Base-by-base conservation (phyloP, 1,140 invertebrate genomes). In the Popillia japonica region DNA sequence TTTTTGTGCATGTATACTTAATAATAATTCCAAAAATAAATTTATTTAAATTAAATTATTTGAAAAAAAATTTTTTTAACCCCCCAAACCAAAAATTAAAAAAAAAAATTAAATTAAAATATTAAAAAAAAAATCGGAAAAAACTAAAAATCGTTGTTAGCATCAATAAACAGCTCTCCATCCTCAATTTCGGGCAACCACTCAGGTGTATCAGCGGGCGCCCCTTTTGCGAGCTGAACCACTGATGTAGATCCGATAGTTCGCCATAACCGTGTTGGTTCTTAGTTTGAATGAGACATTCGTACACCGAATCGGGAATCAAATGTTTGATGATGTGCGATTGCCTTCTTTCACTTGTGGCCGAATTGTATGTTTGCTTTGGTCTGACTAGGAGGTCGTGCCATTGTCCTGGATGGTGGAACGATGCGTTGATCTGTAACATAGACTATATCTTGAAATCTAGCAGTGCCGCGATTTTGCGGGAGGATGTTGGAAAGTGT, bases 391-490 rank as follows among this genome's bases (percentile, higher is more conserved):
- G 74, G 61, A 92, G 88, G 83, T 94, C 93, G 80, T 93, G 92
- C 93, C 93, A 94, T 77, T 92, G 90, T 0, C 92, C 92, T 0
- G 92, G 92, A 83, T 91, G 90, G 83, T 93, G 92, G 85, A 92
- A 92, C 2, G 92, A 90, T 81, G 93, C 91, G 86, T 94, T 94
- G 82, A 92, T 90, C 92, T 93, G 87, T 11, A 48, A 40, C 48
- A 64, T 73, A 55, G 42, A 74, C 72, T 74, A 40, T 10, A 74
- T 74, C 41, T 68, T 68, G 61, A 68, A 68, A 68, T 68, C 61
- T 68, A 68, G 61, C 61, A 22, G 22, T 68, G 61, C 27, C 8
- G 3, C 22, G 14, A 55, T 55, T 6, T 48, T 55, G n/a, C 3
- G 6, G 2, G 14, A 55, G 14, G 48, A 34, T 34, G 4, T 34